phyloP scores from a whole-genome alignment of 2,113 vertebrate genomes.

The Erinaceus europaeus region DNA sequence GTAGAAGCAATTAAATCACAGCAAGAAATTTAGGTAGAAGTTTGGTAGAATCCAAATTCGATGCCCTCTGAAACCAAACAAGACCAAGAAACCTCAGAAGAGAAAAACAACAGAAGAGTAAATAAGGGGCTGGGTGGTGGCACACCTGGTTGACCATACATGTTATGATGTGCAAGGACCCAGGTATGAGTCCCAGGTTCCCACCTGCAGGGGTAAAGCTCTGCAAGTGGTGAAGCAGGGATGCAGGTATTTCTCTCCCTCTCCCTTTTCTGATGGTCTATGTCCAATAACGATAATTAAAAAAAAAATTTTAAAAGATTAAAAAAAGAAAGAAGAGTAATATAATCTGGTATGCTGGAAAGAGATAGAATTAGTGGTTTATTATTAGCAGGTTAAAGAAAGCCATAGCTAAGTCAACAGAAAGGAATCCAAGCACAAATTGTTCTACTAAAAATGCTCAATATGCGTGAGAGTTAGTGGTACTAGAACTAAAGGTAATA shows the following conservation, averaged over 20 bases:
- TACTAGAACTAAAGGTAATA: not conserved
- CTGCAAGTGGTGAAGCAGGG: no score
- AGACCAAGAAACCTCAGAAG: constrained; percentile 10
- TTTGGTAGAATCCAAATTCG: not conserved
- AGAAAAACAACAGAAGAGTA: not conserved
- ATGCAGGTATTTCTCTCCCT: no score
- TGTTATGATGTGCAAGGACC: no score
- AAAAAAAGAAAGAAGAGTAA: no score
- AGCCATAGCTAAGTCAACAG: not conserved
- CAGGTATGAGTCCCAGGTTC: no score
- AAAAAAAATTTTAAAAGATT: no score
- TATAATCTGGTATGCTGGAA: not conserved
- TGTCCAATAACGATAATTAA: no score
- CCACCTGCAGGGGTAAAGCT: no score
- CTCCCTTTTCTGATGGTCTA: no score
- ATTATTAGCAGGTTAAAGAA: not conserved
- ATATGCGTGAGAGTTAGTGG: not conserved
- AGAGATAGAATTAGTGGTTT: not conserved
- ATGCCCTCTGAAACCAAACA: not conserved
- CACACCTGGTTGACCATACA: no score
- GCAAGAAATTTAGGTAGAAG: no score
- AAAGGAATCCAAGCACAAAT: not conserved
- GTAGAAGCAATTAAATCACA: not conserved
- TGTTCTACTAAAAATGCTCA: not conserved
- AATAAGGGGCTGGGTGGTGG: no score